These are phyloP conservation scores for Pantelozetes paolii DNA, from an alignment of 2,888 invertebrate genomes.

Conservation along the genomic window DNA sequence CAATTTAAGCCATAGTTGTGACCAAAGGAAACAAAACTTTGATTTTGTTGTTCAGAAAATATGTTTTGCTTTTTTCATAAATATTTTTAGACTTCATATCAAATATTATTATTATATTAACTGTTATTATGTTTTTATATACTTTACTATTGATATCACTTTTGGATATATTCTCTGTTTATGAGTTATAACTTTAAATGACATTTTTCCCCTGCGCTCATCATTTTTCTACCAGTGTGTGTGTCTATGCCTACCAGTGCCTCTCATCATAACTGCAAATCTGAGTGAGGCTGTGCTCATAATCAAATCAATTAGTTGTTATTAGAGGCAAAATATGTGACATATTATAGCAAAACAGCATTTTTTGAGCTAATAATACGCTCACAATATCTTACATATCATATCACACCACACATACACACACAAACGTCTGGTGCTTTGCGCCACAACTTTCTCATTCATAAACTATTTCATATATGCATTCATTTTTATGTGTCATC, in stretches of 20 bases:
- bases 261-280: not conserved
- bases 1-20: constrained; percentile 16
- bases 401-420: not conserved
- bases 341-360: not conserved
- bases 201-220: not conserved
- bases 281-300: not conserved
- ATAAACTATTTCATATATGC: too few species aligned
- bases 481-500: not conserved
- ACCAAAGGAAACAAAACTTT: not conserved
- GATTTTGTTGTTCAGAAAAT: not conserved
- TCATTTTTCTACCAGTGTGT: too few species aligned
- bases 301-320: constrained; percentile 23
- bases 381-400: not conserved
- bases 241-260: not conserved
- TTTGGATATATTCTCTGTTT: not conserved
- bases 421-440: not conserved
- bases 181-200: not conserved
- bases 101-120: not conserved
- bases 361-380: not conserved
- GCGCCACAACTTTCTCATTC: not conserved
- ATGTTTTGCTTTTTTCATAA: not conserved
- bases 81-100: not conserved
- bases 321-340: constrained; percentile 2
- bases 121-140: not conserved
- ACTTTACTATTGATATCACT: not conserved